Percentiles rank a stretch among this genome's conserved stretches.
These are phyloP conservation scores for Flabesymbios commensalis DNA, from an alignment of 2,888 invertebrate species.

Conservation along the genomic window DNA sequence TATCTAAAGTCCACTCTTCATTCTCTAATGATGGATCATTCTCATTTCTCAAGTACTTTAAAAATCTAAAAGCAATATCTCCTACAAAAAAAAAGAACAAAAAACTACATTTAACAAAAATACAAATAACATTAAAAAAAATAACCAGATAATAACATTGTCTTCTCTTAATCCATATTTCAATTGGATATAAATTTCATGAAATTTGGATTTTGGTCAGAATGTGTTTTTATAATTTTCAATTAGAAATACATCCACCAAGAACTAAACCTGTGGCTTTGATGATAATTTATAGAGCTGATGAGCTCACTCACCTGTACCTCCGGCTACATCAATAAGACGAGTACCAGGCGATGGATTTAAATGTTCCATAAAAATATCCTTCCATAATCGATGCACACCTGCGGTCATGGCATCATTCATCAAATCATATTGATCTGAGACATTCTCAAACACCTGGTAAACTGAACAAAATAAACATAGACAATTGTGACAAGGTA, in stretches of 20 bases:
- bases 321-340: conserved; percentile 95
- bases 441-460: conserved; percentile 92
- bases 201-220: too few relatives aligned
- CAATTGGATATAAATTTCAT: not conserved
- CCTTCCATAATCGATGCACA: conserved; percentile 96
- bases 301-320: conserved; percentile 72
- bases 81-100: conserved; percentile 71
- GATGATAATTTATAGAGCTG: too few relatives aligned
- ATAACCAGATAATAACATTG: too few relatives aligned
- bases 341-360: conserved; percentile 68
- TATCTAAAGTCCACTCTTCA: not conserved
- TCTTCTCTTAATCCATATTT: not conserved
- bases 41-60: conserved; percentile 52
- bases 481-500: too few relatives aligned
- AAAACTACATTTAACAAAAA: too few relatives aligned
- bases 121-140: too few relatives aligned
- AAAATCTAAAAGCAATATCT: conserved; percentile 89
- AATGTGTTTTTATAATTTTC: too few relatives aligned
- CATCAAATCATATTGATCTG: conserved; percentile 92
- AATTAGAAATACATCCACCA: too few relatives aligned
- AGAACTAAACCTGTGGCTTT: too few relatives aligned
- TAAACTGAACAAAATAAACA: conserved; percentile 71
- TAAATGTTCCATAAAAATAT: conserved; percentile 81
- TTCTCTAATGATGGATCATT: not conserved
- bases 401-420: conserved; percentile 97